A percentile compares a stretch with the other conserved stretches of the same genome.
Conservation (phyloP, 92 coral and sea anemone species). For the Parazoanthus swiftii region DNA sequence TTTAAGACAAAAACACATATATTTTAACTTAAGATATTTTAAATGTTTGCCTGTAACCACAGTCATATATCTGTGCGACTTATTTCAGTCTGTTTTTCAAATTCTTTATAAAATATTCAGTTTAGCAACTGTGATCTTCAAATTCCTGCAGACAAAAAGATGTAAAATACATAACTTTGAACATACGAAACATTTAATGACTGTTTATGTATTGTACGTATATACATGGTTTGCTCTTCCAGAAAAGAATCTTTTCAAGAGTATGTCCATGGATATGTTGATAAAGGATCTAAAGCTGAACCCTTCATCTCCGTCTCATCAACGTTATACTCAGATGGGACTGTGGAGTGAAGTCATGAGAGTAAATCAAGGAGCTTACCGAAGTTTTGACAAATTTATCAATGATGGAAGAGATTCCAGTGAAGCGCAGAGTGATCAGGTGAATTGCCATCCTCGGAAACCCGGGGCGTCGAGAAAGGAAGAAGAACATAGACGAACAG, state of each 20-base stretch:
- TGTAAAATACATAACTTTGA: too few relatives aligned
- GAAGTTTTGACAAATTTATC: slow-evolving; percentile 49
- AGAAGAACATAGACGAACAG: too few relatives aligned
- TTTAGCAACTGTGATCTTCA: neutral
- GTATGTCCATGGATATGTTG: slow-evolving; percentile 49
- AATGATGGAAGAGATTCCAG: slow-evolving; percentile 15
- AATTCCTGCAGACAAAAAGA: neutral
- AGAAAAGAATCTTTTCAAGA: slow-evolving; percentile 58
- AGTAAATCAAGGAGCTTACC: slow-evolving; percentile 60
- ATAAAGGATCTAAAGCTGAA: slow-evolving; percentile 58
- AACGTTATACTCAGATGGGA: slow-evolving; percentile 58
- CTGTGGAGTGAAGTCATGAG: slow-evolving; percentile 74
- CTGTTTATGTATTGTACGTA: neutral
- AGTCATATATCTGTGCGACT: too few relatives aligned
- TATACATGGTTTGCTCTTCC: neutral
- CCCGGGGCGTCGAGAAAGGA: too few relatives aligned
- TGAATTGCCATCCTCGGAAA: neutral
- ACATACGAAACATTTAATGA: neutral
- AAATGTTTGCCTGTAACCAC: too few relatives aligned
- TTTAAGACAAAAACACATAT: too few relatives aligned
- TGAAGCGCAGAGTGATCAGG: slow-evolving; percentile 1
- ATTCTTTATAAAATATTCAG: too few relatives aligned
- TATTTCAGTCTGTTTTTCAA: too few relatives aligned
- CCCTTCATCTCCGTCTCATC: slow-evolving; percentile 43
- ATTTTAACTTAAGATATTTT: too few relatives aligned